These are phyloP conservation scores for Polylopha cassiicola DNA, from an alignment of 2,888 invertebrate genomes.

Conservation along the genomic window DNA sequence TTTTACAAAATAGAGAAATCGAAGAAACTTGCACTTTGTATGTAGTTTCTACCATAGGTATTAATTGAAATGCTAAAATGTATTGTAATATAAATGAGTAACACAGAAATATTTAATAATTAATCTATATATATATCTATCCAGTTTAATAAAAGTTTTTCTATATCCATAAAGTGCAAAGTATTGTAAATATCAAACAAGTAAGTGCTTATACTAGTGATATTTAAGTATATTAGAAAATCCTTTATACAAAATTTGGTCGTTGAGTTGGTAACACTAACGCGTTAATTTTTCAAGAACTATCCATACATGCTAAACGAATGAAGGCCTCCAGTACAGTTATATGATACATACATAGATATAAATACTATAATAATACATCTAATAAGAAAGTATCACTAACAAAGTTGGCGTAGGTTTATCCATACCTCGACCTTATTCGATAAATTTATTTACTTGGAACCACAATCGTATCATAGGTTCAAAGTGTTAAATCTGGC, in stretches of 20 bases:
- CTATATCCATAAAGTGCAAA: no score
- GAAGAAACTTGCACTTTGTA: no score
- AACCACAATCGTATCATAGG: constrained; percentile 3
- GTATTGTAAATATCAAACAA: neutral
- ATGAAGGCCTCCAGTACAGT: constrained; percentile 69
- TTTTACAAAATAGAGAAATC: no score
- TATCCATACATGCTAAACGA: constrained; percentile 46
- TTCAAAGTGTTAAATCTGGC: no score
- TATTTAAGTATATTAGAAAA: constrained; percentile 25
- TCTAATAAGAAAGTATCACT: constrained; percentile 55
- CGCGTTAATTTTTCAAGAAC: constrained; percentile 35
- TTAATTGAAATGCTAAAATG: no score
- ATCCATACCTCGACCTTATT: constrained; percentile 16
- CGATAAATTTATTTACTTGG: constrained; percentile 2
- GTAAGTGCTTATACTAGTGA: constrained; percentile 16
- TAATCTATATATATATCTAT: no score
- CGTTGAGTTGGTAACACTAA: constrained; percentile 47
- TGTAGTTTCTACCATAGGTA: no score
- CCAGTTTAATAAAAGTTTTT: no score
- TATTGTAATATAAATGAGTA: no score
- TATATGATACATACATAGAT: no score
- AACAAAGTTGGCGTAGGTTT: constrained; percentile 33
- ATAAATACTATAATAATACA: constrained; percentile 39
- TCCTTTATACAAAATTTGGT: constrained; percentile 61
- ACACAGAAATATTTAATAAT: no score